phyloP scores from a whole-genome alignment of 2,888 invertebrate species.

The Coelopa pilipes region DNA sequence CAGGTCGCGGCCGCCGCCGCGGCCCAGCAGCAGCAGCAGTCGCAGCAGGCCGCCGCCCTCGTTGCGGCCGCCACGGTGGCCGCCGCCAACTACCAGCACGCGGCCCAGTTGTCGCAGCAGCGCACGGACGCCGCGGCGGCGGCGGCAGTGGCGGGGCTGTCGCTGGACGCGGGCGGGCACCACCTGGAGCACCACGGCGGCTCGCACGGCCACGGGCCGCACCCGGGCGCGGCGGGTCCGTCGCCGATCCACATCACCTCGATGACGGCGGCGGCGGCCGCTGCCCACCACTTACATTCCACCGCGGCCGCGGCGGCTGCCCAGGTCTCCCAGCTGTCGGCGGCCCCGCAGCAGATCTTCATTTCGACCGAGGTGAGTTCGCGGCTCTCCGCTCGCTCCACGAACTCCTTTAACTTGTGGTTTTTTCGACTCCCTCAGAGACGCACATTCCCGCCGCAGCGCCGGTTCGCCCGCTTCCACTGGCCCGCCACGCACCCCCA shows the following conservation, averaged over 20 bases:
- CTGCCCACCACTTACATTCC: slow-evolving; percentile 61
- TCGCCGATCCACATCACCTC: slow-evolving; percentile 67
- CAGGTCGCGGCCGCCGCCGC: slow-evolving; percentile 62
- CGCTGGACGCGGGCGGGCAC: slow-evolving; percentile 50
- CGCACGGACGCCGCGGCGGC: slow-evolving; percentile 57
- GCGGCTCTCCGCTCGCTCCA: too few relatives aligned
- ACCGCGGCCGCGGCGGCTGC: slow-evolving; percentile 66
- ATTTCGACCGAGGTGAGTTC: slow-evolving; percentile 63
- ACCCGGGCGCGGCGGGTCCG: slow-evolving; percentile 52
- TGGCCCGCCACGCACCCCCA: slow-evolving; percentile 65
- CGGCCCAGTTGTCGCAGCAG: slow-evolving; percentile 58
- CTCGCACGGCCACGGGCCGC: slow-evolving; percentile 50
- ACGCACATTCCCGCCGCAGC: slow-evolving; percentile 68
- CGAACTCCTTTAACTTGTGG: not conserved
- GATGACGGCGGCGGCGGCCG: slow-evolving; percentile 64
- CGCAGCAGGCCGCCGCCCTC: slow-evolving; percentile 54
- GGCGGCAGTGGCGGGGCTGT: slow-evolving; percentile 57
- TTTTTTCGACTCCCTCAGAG: slow-evolving; percentile 47
- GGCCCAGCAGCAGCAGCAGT: slow-evolving; percentile 58
- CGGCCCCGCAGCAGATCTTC: slow-evolving; percentile 67
- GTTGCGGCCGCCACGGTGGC: slow-evolving; percentile 52
- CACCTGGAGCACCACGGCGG: slow-evolving; percentile 46
- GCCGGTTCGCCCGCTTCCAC: slow-evolving; percentile 69
- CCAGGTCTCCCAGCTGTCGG: slow-evolving; percentile 69
- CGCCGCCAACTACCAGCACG: slow-evolving; percentile 59